Evolutionary conservation across 2,888 invertebrate species (phyloP).

Genomic region (Drosophila suboccidentalis): DNA sequence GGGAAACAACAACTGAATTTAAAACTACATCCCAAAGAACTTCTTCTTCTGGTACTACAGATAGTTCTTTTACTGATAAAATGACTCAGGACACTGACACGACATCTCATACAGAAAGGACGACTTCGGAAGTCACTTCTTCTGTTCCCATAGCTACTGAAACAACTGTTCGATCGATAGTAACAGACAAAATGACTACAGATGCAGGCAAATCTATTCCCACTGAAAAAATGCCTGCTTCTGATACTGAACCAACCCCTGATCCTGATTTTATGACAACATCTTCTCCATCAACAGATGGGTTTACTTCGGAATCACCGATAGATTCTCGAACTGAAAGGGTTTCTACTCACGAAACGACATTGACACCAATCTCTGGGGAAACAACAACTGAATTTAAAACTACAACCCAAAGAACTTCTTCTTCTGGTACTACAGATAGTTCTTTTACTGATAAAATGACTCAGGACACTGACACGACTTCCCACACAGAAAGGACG

Average conservation of each 20-base stretch:
- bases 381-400: neutral
- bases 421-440: no score
- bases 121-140: neutral
- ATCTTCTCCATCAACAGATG: neutral
- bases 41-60: no score
- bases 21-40: no score
- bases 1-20: neutral
- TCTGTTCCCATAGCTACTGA: neutral
- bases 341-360: neutral
- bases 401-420: no score
- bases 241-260: neutral
- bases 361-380: neutral
- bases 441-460: no score
- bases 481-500: no score
- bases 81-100: no score
- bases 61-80: no score
- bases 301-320: neutral
- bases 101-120: neutral
- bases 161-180: neutral
- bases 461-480: no score
- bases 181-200: neutral
- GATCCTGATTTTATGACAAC: neutral
- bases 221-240: neutral
- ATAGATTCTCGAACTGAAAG: neutral
- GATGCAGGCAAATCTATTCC: neutral